Evolutionary conservation across 2,113 vertebrate species (phyloP).

Genomic region (Phocoena phocoena): DNA sequence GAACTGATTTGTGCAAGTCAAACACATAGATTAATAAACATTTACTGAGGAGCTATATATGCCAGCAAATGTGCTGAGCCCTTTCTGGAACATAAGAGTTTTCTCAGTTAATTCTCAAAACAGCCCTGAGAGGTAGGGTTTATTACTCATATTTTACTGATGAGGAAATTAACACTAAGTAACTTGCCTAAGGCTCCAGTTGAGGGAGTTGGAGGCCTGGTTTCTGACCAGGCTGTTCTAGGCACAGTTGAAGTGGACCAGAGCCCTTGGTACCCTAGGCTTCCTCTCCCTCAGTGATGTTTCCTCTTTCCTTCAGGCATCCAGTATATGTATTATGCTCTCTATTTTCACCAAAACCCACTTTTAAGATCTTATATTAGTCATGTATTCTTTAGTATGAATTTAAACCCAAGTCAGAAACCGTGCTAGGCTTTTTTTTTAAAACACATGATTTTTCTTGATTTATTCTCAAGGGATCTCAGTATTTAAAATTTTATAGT

Average conservation of each 20-base stretch:
- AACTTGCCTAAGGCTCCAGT: background rate
- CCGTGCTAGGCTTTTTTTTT: background rate
- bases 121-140: background rate
- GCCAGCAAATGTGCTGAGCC: background rate
- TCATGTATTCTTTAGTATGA: conserved; percentile 44
- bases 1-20: background rate
- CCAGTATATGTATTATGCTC: background rate
- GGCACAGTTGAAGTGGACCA: background rate
- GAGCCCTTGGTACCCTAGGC: accelerated
- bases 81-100: background rate
- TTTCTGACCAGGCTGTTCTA: background rate
- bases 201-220: too few species aligned
- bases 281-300: background rate
- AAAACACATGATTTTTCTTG: conserved; percentile 20
- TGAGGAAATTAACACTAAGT: background rate
- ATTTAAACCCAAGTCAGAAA: conserved; percentile 55
- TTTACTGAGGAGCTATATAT: background rate
- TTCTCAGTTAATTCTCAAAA: conserved; percentile 40
- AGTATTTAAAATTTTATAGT: conserved; percentile 68
- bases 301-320: background rate
- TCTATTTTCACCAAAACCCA: conserved; percentile 8
- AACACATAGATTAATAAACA: background rate
- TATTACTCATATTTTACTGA: background rate
- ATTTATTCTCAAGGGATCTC: conserved; percentile 54
- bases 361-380: background rate